These are phyloP conservation scores for Otis tarda DNA, from an alignment of 2,113 vertebrate genomes.

Conservation along the genomic window DNA sequence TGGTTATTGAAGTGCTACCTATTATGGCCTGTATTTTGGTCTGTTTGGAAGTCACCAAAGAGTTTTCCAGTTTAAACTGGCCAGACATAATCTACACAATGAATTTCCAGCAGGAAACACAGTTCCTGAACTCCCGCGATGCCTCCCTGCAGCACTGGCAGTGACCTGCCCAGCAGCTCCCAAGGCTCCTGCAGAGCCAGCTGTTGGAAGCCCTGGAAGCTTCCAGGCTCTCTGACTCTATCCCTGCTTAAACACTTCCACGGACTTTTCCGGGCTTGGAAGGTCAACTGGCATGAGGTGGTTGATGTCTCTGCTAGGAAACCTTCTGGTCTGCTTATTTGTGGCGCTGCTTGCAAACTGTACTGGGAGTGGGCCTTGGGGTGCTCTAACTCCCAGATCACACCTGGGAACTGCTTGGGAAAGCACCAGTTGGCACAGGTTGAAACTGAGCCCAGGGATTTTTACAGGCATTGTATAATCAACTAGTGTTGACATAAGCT, in stretches of 20 bases:
- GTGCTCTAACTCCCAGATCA: neutral
- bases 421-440: neutral
- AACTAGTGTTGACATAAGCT: neutral
- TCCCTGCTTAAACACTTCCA: neutral
- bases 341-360: neutral
- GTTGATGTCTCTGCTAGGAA: neutral
- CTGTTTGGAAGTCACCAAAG: neutral
- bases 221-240: neutral
- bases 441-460: neutral
- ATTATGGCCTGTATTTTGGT: neutral
- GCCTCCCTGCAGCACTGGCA: accelerated
- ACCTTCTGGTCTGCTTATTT: accelerated
- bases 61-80: neutral
- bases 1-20: neutral
- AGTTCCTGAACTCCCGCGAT: neutral
- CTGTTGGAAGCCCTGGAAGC: neutral
- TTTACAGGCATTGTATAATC: neutral
- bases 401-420: neutral
- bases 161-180: neutral
- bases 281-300: neutral
- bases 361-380: neutral
- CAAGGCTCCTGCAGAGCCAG: neutral
- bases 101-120: neutral
- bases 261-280: neutral
- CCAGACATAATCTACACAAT: neutral